phyloP scores from a whole-genome alignment of 2,888 invertebrate species.

The Cosmopolites sordidus region DNA sequence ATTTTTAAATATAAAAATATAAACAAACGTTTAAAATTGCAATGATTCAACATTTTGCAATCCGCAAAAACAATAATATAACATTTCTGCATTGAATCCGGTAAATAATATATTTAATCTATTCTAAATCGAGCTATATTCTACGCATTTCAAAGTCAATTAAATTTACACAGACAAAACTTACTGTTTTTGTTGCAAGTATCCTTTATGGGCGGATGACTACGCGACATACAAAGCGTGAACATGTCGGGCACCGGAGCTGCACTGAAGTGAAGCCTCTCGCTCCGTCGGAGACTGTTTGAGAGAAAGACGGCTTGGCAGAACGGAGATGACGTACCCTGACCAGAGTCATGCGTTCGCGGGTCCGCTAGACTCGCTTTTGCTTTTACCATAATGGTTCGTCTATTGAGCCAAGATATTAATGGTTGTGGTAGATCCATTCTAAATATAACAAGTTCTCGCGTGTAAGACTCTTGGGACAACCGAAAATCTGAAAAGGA shows the following conservation, averaged over 20 bases:
- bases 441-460: background rate
- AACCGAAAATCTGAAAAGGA: too few relatives aligned
- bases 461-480: too few relatives aligned
- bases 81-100: too few relatives aligned
- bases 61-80: too few relatives aligned
- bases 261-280: conserved; percentile 18
- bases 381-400: conserved; percentile 1
- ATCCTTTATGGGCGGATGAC: conserved; percentile 39
- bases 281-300: conserved; percentile 5
- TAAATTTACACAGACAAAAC: too few relatives aligned
- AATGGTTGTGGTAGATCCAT: conserved; percentile 16
- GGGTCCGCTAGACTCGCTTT: background rate
- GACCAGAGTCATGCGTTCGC: conserved; percentile 1
- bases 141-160: too few relatives aligned
- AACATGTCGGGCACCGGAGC: conserved; percentile 38
- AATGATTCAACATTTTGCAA: too few relatives aligned
- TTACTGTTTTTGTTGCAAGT: conserved; percentile 35
- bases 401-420: conserved; percentile 9
- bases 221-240: conserved; percentile 44
- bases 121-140: too few relatives aligned
- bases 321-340: conserved; percentile 14
- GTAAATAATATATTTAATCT: too few relatives aligned
- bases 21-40: too few relatives aligned
- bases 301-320: conserved; percentile 6
- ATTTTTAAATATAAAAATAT: too few relatives aligned